Percentiles rank a stretch among this genome's conserved stretches.
phyloP scores from a whole-genome alignment of 2,888 invertebrate species.

The Trisateles emortualis region DNA sequence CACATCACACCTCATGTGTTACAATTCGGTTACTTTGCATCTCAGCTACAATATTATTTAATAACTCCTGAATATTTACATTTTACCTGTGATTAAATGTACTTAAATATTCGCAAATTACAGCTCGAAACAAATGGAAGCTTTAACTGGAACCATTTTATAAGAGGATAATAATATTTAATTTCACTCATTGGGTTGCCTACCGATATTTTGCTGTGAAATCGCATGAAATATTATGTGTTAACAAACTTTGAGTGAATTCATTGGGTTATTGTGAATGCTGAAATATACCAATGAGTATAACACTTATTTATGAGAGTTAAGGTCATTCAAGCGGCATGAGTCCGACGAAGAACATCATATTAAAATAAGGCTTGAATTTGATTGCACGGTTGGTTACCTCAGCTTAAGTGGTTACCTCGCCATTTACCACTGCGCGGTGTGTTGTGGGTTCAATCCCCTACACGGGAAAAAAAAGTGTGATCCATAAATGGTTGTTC shows the following conservation, averaged over 20 bases:
- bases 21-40: no score
- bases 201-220: neutral
- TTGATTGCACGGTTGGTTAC: no score
- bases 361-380: no score
- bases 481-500: no score
- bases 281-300: neutral
- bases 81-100: constrained; percentile 12
- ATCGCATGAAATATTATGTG: neutral
- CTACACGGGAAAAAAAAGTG: no score
- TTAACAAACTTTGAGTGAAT: neutral
- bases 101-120: constrained; percentile 8
- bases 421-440: no score
- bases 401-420: no score
- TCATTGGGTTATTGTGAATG: neutral
- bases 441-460: no score
- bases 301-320: no score
- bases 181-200: neutral
- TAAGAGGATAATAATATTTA: constrained; percentile 12
- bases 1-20: no score
- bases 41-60: constrained; percentile 11
- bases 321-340: no score
- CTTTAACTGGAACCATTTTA: constrained; percentile 4
- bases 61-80: constrained; percentile 8
- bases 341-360: no score
- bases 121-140: constrained; percentile 5